A percentile compares a stretch with the other conserved stretches of the same genome.
Conservation (phyloP, 2,888 invertebrate genomes). For the Thyatira batis region DNA sequence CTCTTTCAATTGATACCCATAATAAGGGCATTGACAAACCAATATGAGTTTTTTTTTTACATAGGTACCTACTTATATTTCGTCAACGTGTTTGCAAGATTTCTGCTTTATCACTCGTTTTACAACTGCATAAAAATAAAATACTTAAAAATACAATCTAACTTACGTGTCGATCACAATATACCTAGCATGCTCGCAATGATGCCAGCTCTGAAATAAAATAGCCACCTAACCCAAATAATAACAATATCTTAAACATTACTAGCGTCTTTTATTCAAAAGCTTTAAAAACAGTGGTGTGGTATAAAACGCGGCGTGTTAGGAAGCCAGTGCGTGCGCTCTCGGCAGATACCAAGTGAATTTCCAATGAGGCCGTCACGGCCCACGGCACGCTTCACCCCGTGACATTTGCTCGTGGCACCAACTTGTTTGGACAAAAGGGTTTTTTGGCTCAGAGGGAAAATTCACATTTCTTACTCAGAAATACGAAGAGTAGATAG, state of each 20-base stretch:
- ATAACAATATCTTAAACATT: background rate
- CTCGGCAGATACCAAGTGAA: constrained; percentile 51
- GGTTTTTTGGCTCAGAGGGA: constrained; percentile 60
- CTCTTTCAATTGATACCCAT: too few relatives aligned
- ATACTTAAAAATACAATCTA: too few relatives aligned
- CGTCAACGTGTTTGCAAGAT: too few relatives aligned
- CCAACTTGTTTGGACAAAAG: constrained; percentile 74
- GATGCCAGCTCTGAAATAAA: too few relatives aligned
- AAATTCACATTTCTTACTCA: constrained; percentile 49
- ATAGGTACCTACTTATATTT: too few relatives aligned
- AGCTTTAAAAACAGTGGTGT: background rate
- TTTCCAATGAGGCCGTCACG: constrained; percentile 71
- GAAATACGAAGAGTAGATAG: constrained; percentile 37
- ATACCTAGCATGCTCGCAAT: too few relatives aligned
- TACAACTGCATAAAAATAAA: too few relatives aligned
- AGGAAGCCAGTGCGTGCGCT: constrained; percentile 36
- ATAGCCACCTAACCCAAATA: too few relatives aligned
- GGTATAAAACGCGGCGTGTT: constrained; percentile 22
- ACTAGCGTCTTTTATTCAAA: background rate
- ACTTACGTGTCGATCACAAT: too few relatives aligned
- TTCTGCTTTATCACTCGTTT: too few relatives aligned
- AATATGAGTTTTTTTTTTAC: too few relatives aligned
- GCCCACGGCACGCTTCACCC: constrained; percentile 67
- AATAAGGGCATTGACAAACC: too few relatives aligned
- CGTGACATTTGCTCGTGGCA: constrained; percentile 69